Evolutionary conservation across 2,888 invertebrate species (phyloP).

Genomic region (Drosophila picticornis): DNA sequence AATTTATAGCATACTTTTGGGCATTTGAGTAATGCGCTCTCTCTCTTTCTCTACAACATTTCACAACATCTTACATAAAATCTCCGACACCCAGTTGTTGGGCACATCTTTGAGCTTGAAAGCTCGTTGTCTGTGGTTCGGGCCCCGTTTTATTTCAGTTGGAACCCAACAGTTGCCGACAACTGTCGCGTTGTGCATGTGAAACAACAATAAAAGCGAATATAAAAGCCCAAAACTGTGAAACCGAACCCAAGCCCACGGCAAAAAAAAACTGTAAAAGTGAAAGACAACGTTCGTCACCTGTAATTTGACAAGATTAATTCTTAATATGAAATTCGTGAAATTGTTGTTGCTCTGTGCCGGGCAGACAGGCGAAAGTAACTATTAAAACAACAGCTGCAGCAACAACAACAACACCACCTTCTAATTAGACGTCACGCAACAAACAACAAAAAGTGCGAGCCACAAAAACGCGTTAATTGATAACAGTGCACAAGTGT

Average conservation of each 20-base stretch:
- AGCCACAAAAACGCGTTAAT: slow-evolving; percentile 50
- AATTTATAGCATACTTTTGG: slow-evolving; percentile 51
- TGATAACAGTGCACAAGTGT: slow-evolving; percentile 17
- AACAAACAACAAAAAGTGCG: slow-evolving; percentile 29
- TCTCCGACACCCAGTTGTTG: slow-evolving; percentile 58
- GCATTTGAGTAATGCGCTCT: slow-evolving; percentile 26
- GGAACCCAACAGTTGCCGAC: slow-evolving; percentile 59
- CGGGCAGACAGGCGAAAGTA: slow-evolving; percentile 67
- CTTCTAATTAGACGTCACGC: slow-evolving; percentile 67
- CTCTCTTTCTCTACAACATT: neutral
- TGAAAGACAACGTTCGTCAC: slow-evolving; percentile 60
- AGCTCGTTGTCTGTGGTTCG: slow-evolving; percentile 8
- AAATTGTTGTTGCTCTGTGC: slow-evolving; percentile 36
- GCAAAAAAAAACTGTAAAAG: slow-evolving; percentile 62
- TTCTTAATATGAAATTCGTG: slow-evolving; percentile 61
- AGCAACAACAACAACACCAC: slow-evolving; percentile 13
- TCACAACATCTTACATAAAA: neutral
- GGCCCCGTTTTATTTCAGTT: slow-evolving; percentile 51
- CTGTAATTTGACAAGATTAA: slow-evolving; percentile 64
- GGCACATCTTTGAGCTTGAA: slow-evolving; percentile 52
- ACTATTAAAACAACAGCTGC: slow-evolving; percentile 25
- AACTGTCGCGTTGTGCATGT: slow-evolving; percentile 49
- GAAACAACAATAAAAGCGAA: slow-evolving; percentile 11
- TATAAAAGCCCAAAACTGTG: slow-evolving; percentile 9
- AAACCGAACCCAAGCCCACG: slow-evolving; percentile 19